Evolutionary conservation across 2,888 invertebrate species (phyloP), one percentile per base, ranked within the genome.

Genomic region (Taenaris catops): DNA sequence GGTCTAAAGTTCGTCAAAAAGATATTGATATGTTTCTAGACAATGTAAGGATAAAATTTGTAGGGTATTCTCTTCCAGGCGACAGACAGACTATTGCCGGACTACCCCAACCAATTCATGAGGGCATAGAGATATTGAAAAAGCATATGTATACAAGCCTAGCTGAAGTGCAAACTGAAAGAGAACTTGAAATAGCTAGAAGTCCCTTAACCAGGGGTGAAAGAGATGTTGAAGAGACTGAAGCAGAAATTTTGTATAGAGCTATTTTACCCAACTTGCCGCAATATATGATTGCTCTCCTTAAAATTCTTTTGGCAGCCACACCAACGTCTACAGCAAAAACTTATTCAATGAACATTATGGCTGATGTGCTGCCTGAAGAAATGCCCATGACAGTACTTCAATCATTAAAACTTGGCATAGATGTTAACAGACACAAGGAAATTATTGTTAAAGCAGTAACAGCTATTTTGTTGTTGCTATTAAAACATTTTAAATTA

Each of bases 311-410:
- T 36, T 88, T 99, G 36, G 99, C 99, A 14, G 98, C 99, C 34
- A 97, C 98, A 17, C 99, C 99, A 2, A 98, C 98, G n/a, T 97
- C 97, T n/a, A 98, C 98, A 81, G 93, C 96, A 2, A 98, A 98
- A 86, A 96, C 80, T 14, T 99, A 99, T 67, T 97, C 98, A 28
- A 96, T 99, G 58, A 99, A 99, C 74, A 98, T 99, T 24, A 93
- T 99, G 91, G 96, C 97, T 20, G 99, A 99, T 80, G 95, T 99
- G 27, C 76, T 99, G 50, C 99, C 99, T 0, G 97, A 97, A 79
- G 97, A 97, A 86, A 97, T 97, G 96, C 98, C 98, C 25, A 94
- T 96, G 89, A 97, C 97, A 16, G 96, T 97, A 2, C 87, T 97
- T 9, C 97, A 98, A 67, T 97, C 97, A 0, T 93, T 97, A 84